Base-by-base conservation (phyloP, 2,113 vertebrate species). In the Casuarius casuarius region DNA sequence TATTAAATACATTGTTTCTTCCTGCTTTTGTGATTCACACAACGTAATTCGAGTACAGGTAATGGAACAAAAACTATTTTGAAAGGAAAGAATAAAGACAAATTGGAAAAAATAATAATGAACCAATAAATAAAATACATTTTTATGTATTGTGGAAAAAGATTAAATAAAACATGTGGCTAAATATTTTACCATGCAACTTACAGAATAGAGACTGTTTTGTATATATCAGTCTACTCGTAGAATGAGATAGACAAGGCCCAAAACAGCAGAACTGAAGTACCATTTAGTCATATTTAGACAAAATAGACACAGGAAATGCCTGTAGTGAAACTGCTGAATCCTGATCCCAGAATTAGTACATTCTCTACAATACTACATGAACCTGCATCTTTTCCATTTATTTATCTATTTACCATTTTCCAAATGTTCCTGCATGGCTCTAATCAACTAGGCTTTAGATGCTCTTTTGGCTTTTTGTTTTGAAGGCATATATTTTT, bases 251-350 rank as follows among this genome's bases (percentile, higher is more conserved):
- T 22, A 93, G 88, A 84, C 63, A 88, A 92, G 61, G 75, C 42
- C 51, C 88, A 68, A 96, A 96, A 96, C 9, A 92, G 84, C 75
- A 93, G 67, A 92, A 93, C 59, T 86, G 75, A 93, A 94, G 92
- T 29, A 86, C 46, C 26, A 84, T 63, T 96, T 63, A 88, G 59
- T 81, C 65, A 86, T 86, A 91, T 75, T 84, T 77, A 90, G 82
- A 84, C 67, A 86, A 90, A 92, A 87, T 44, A 96, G 85, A 86
- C 83, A 81, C 82, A 93, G 90, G 92, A 97, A 96, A 93, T 75
- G 92, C 83, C 72, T 80, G 54, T 51, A 84, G 75, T 54, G 77
- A 91, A 97, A 94, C 15, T 83, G 96, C 84, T 94, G 94, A 95
- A 91, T 94, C 77, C 74, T 73, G 74, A 84, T 91, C 86, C 74